Evolutionary conservation across 2,113 vertebrate species (phyloP).

Genomic region (Carassius carassius): DNA sequence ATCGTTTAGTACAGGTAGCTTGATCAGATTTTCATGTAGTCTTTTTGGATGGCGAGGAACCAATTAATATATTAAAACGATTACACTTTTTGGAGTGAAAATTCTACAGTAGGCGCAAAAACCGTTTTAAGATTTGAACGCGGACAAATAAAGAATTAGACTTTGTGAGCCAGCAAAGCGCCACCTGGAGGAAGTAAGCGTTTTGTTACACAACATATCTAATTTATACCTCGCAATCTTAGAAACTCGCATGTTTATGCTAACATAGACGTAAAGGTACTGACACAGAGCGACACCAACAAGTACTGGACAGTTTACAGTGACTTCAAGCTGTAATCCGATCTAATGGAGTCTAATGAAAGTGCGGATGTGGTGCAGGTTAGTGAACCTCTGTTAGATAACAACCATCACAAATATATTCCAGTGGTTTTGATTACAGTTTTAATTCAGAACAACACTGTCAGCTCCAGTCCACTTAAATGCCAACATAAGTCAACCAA

Average conservation of each 20-base stretch:
- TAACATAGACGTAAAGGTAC: not conserved
- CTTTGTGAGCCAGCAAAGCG: not conserved
- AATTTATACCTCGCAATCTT: not conserved
- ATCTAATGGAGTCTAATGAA: slow-evolving; percentile 27
- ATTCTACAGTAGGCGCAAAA: not conserved
- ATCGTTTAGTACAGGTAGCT: not conserved
- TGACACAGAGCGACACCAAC: not conserved
- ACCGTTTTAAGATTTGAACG: not conserved
- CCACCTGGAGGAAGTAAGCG: not conserved
- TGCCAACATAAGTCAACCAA: not conserved
- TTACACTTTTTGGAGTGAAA: not conserved
- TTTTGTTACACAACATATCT: too few species aligned
- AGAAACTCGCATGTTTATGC: not conserved
- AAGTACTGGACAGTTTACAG: not conserved
- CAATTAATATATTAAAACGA: not conserved
- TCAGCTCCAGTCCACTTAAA: not conserved
- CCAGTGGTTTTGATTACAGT: not conserved
- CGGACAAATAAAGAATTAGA: not conserved
- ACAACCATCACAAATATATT: too few species aligned
- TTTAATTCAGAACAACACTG: not conserved
- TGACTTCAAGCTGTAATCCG: not conserved
- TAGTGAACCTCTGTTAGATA: not conserved
- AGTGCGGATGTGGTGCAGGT: slow-evolving; percentile 19
- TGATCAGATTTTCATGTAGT: not conserved
- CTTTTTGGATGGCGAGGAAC: not conserved